Evolutionary conservation across 2,113 vertebrate genomes (phyloP), one percentile per base, ranked within the genome.

Genomic region (Opisthocomus hoazin): DNA sequence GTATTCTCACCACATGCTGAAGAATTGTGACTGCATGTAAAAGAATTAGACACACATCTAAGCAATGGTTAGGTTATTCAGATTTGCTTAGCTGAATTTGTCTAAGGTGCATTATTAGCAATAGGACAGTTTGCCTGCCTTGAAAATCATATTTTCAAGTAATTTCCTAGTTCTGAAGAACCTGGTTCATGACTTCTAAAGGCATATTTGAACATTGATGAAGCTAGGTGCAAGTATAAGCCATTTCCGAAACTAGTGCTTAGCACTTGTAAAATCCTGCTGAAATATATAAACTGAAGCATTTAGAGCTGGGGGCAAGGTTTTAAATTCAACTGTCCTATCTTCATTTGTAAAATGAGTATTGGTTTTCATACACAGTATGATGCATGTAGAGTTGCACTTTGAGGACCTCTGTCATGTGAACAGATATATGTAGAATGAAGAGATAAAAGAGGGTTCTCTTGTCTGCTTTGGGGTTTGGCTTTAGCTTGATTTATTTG

Each of bases 401-500:
- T 74, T 41, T 70, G 41, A 83, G 19, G n/a, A 7, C 12, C 11
- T 91, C 36, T 65, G 56, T 23, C 23, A 29, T 24, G 6, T 37
- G 57, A 85, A 56, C 39, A 64, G 43, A 17, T 61, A 6, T 2
- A 29, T 20, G 16, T 18, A 29, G 34, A 80, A 51, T 12, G 24
- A 73, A 79, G 36, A 77, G 37, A 74, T 32, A 54, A 74, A 66
- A 63, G 26, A 5, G 19, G 4, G 5, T 27, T 88, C 14, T 85
- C 16, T 22, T 66, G 10, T 57, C 48, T 83, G 48, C 57, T 76
- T 45, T 76, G 37, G 41, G 29, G 26, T 37, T 58, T 58, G 37
- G 6, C 69, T 83, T 91, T 73, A 56, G 56, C 34, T 70, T 85
- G 54, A 92, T 92, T 80, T 89, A 68, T 82, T 80, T 89, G 54